Evolutionary conservation across 2,888 invertebrate species (phyloP).

Genomic region (Himalopsyche japonica): DNA sequence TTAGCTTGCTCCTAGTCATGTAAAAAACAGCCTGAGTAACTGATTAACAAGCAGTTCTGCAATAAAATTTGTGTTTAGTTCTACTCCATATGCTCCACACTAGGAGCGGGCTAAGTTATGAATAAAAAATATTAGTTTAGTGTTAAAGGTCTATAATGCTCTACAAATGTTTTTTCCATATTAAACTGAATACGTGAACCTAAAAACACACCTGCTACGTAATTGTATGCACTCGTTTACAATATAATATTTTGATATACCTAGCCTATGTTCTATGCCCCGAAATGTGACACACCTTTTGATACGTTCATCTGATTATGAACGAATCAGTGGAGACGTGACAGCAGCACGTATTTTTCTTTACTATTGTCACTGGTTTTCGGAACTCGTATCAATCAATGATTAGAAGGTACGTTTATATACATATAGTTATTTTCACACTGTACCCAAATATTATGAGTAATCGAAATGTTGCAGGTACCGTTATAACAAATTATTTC

Average conservation of each 20-base stretch:
- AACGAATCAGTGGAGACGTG: not conserved
- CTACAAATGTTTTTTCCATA: not conserved
- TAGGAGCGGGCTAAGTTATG: too few relatives aligned
- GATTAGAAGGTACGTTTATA: not conserved
- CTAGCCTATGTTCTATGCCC: not conserved
- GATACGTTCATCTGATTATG: not conserved
- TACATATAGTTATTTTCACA: too few relatives aligned
- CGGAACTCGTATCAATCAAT: not conserved
- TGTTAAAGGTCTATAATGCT: too few relatives aligned
- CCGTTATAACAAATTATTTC: too few relatives aligned
- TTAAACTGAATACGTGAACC: not conserved
- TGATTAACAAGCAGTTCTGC: too few relatives aligned
- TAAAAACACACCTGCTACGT: not conserved
- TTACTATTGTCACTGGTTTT: not conserved
- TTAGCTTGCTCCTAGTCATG: too few relatives aligned
- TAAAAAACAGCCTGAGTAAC: too few relatives aligned
- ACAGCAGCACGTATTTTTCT: not conserved
- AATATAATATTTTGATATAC: not conserved
- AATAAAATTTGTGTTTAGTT: too few relatives aligned
- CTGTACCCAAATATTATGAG: too few relatives aligned
- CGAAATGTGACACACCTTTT: not conserved
- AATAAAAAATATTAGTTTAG: too few relatives aligned
- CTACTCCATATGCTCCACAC: too few relatives aligned
- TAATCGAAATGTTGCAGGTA: too few relatives aligned
- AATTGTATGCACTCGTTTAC: not conserved